Conservation (phyloP, 2,113 vertebrate species). For the Gila orcuttii region DNA sequence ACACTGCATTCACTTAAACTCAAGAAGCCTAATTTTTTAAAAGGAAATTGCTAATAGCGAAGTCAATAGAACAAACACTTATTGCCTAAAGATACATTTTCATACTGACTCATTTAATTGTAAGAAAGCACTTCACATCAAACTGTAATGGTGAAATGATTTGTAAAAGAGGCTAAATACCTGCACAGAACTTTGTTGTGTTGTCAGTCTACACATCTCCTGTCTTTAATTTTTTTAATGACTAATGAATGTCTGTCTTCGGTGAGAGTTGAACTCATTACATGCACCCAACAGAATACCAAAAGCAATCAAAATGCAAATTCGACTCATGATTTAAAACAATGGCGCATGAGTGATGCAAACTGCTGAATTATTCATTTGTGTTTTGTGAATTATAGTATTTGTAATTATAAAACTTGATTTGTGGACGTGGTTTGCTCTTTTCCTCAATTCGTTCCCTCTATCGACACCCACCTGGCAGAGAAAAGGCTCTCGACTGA, state of each 20-base stretch:
- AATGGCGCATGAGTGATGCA: neutral
- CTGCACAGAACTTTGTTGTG: neutral
- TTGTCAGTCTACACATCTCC: neutral
- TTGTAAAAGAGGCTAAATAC: neutral
- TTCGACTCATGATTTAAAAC: slow-evolving; percentile 18
- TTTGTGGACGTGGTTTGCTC: neutral
- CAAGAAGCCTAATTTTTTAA: neutral
- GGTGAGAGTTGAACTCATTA: slow-evolving; percentile 23
- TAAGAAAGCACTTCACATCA: neutral
- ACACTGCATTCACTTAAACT: neutral
- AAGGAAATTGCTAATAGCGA: neutral
- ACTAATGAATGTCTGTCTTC: neutral
- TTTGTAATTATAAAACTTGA: neutral
- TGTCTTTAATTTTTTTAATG: neutral
- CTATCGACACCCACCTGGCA: slow-evolving; percentile 78
- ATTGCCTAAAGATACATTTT: neutral
- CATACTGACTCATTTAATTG: slow-evolving; percentile 2
- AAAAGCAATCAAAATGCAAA: slow-evolving; percentile 37
- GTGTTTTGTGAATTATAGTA: slow-evolving; percentile 2
- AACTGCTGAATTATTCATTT: slow-evolving; percentile 28
- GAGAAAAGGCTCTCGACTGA: slow-evolving; percentile 85
- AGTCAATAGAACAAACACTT: neutral
- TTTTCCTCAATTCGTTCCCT: neutral
- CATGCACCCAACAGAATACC: neutral
- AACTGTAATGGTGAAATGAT: neutral